Percentiles rank a stretch among this genome's conserved stretches.
These are phyloP conservation scores for Myanophis thanlyinensis DNA, from an alignment of 2,113 vertebrate genomes.

Conservation along the genomic window DNA sequence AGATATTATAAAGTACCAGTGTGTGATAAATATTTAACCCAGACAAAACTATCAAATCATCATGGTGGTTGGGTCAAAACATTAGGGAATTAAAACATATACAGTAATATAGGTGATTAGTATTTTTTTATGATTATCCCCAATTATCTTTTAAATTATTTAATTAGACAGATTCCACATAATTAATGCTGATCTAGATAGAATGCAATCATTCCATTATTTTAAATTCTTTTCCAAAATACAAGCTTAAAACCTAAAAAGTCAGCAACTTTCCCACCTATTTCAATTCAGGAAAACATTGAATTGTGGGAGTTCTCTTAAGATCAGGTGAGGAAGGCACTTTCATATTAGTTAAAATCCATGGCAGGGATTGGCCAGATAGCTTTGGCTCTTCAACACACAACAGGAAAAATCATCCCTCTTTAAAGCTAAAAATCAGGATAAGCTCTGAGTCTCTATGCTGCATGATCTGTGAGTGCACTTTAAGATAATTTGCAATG, in stretches of 20 bases:
- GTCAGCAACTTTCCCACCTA: background rate
- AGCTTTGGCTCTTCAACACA: background rate
- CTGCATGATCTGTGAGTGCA: background rate
- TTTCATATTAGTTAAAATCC: background rate
- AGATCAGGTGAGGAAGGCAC: background rate
- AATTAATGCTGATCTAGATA: background rate
- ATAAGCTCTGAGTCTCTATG: background rate
- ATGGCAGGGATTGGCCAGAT: background rate
- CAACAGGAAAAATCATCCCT: background rate
- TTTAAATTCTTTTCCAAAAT: background rate
- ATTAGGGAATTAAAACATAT: conserved; percentile 1
- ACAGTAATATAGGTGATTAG: background rate
- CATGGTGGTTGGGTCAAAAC: conserved; percentile 66
- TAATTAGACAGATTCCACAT: background rate
- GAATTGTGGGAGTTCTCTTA: background rate
- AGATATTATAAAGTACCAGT: conserved; percentile 86
- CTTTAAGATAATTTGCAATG: background rate
- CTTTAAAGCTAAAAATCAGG: background rate
- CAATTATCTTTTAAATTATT: background rate
- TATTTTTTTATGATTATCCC: background rate
- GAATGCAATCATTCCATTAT: background rate
- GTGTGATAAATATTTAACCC: conserved; percentile 78
- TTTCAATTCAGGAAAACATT: background rate
- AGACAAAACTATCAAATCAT: conserved; percentile 65
- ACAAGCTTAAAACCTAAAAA: background rate